Evolutionary conservation across 2,888 invertebrate genomes (phyloP).

Genomic region (Caenorhabditis macrosperma): DNA sequence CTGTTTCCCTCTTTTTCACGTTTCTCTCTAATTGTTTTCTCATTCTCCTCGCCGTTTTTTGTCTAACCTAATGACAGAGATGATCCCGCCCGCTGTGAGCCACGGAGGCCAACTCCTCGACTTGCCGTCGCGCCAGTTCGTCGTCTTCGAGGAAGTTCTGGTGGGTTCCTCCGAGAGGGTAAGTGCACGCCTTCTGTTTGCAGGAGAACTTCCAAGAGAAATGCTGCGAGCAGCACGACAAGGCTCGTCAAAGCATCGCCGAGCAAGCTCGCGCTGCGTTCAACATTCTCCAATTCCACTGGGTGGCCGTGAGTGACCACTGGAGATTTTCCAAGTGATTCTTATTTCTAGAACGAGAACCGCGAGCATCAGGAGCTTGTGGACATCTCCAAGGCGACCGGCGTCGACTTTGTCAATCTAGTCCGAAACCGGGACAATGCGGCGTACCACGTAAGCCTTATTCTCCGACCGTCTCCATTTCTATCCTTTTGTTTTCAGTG

Average conservation of each 20-base stretch:
- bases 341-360: slow-evolving; percentile 2
- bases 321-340: not conserved
- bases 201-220: slow-evolving; percentile 28
- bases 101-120: slow-evolving; percentile 19
- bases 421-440: slow-evolving; percentile 1
- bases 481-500: not conserved
- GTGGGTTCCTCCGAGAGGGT: not conserved
- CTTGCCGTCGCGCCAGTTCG: slow-evolving; percentile 17
- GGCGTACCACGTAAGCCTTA: slow-evolving; percentile 26
- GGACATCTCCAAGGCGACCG: not conserved
- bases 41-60: not conserved
- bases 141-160: slow-evolving; percentile 32
- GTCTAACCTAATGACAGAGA: not conserved
- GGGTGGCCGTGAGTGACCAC: slow-evolving; percentile 19
- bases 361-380: not conserved
- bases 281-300: not conserved
- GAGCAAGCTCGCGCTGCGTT: not conserved
- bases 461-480: not conserved
- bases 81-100: not conserved
- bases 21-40: not conserved
- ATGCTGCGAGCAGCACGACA: slow-evolving; percentile 24
- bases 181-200: not conserved
- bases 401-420: not conserved
- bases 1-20: not conserved
- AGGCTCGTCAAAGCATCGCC: not conserved